A percentile compares a stretch with the other conserved stretches of the same genome.
These are phyloP conservation scores for Pygmarrhopalites habei DNA, from an alignment of 1,140 invertebrate species.

Conservation along the genomic window DNA sequence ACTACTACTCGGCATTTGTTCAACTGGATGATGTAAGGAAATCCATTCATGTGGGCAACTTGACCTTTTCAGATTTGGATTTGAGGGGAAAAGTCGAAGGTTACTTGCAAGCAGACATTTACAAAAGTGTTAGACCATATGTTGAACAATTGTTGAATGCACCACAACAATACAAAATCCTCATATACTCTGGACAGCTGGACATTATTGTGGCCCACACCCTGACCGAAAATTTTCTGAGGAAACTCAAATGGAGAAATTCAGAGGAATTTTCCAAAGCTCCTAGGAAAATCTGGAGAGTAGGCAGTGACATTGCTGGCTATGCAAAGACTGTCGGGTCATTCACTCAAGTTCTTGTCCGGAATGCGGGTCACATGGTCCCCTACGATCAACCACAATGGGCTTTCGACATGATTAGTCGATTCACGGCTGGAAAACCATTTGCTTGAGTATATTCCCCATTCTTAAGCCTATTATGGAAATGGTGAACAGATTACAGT, in stretches of 20 bases:
- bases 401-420: constrained; percentile 49
- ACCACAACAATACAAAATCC: constrained; percentile 54
- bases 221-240: constrained; percentile 23
- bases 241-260: constrained; percentile 29
- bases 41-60: constrained; percentile 74
- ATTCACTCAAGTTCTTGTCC: constrained; percentile 24
- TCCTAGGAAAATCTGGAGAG: constrained; percentile 30
- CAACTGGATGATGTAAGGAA: constrained; percentile 49
- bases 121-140: constrained; percentile 70
- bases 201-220: constrained; percentile 40
- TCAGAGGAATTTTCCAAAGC: constrained; percentile 21
- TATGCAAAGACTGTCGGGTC: constrained; percentile 27
- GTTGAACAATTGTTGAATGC: constrained; percentile 57
- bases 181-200: constrained; percentile 40
- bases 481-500: no score
- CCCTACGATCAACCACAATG: constrained; percentile 50
- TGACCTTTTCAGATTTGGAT: constrained; percentile 54
- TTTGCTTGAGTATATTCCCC: no score
- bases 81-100: constrained; percentile 38
- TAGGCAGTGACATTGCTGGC: constrained; percentile 30
- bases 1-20: constrained; percentile 46
- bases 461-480: no score
- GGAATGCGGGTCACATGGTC: constrained; percentile 34
- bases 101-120: constrained; percentile 66
- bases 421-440: constrained; percentile 44